Evolutionary conservation across 1,140 invertebrate genomes (phyloP).

Genomic region (Ceratosolen fusciceps): DNA sequence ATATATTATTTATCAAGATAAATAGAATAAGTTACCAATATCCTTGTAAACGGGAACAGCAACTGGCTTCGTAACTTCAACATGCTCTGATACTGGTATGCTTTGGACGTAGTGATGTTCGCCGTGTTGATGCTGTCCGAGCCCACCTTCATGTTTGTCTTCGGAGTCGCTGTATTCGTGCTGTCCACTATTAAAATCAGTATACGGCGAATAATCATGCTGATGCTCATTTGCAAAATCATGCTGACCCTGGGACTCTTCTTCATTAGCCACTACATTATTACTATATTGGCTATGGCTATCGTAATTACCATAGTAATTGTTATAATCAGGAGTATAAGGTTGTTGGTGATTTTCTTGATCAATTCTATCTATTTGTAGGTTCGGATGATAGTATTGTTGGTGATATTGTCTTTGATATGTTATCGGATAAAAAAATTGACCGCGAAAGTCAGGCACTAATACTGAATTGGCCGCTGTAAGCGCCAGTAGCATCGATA

Average conservation of each 20-base stretch:
- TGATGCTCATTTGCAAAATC: constrained; percentile 52
- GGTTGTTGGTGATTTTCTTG: constrained; percentile 52
- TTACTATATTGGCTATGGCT: constrained; percentile 46
- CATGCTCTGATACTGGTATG: constrained; percentile 77
- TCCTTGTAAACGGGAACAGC: constrained; percentile 81
- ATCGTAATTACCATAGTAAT: constrained; percentile 41
- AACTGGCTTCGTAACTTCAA: constrained; percentile 81
- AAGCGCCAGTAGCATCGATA: constrained; percentile 58
- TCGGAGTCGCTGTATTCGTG: constrained; percentile 47
- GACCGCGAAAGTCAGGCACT: constrained; percentile 55
- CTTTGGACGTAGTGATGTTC: constrained; percentile 68
- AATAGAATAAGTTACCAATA: constrained; percentile 70
- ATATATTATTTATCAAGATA: too few relatives aligned
- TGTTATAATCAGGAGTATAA: constrained; percentile 50
- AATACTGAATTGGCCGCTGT: constrained; percentile 58
- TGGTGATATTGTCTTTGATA: background rate
- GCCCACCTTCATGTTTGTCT: background rate
- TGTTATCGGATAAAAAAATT: constrained; percentile 54
- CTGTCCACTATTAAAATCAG: constrained; percentile 53
- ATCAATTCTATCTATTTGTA: constrained; percentile 61
- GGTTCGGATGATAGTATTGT: background rate
- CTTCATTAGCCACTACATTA: constrained; percentile 44
- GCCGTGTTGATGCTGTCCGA: constrained; percentile 37
- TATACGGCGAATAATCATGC: constrained; percentile 51
- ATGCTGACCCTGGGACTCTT: constrained; percentile 37